Conservation (phyloP, 2,113 vertebrate species). For the Amblyopsis rosae region DNA sequence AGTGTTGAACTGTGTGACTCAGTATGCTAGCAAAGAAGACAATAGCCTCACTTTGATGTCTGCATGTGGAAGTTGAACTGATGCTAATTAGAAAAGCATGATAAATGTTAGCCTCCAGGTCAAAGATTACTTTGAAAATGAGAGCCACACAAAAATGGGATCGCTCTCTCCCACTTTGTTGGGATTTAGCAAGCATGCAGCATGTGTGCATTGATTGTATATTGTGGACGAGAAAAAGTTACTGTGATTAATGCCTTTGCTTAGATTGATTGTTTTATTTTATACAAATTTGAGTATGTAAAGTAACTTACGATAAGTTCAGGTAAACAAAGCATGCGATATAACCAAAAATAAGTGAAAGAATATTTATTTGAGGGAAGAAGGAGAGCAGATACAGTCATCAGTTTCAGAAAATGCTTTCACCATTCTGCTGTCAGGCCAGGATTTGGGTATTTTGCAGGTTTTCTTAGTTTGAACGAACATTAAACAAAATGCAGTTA, state of each 20-base stretch:
- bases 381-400: neutral
- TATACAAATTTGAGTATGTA: neutral
- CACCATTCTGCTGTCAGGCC: constrained; percentile 19
- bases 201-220: too few relatives aligned
- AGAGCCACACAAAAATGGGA: constrained; percentile 38
- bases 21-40: constrained; percentile 29
- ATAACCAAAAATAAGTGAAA: neutral
- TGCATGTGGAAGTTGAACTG: constrained; percentile 49
- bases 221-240: neutral
- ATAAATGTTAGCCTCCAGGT: constrained; percentile 59
- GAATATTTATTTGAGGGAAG: constrained; percentile 23
- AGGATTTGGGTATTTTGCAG: constrained; percentile 22
- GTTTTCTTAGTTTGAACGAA: constrained; percentile 36
- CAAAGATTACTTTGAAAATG: constrained; percentile 44
- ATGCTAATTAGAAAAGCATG: constrained; percentile 59
- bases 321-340: neutral
- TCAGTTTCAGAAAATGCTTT: constrained; percentile 11
- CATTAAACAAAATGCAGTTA: constrained; percentile 42
- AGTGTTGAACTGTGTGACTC: constrained; percentile 37
- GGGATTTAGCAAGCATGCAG: neutral
- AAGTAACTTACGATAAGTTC: neutral
- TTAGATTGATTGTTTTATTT: neutral
- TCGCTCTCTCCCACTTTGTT: constrained; percentile 19
- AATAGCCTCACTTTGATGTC: constrained; percentile 60
- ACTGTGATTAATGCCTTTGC: neutral